Evolutionary conservation across 2,113 vertebrate species (phyloP).

Genomic region (Australoheros scitulus): DNA sequence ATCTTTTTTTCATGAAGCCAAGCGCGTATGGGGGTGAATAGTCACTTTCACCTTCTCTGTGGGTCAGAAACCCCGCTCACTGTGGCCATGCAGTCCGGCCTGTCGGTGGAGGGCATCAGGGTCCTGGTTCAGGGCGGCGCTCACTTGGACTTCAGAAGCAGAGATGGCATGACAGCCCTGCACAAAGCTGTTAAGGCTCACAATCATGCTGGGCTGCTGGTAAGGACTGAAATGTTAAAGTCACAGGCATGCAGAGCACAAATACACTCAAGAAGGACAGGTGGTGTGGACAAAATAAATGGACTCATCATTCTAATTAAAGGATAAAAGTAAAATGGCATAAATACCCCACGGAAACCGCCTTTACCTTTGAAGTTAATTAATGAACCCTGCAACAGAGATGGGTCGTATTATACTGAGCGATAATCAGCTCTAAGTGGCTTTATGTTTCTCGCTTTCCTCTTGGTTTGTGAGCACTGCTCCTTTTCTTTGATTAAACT

Average conservation of each 20-base stretch:
- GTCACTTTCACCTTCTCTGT: conserved; percentile 8
- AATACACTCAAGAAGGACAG: neutral
- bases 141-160: conserved; percentile 90
- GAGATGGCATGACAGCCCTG: conserved; percentile 86
- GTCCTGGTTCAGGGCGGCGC: conserved; percentile 87
- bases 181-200: conserved; percentile 89
- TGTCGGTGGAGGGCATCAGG: conserved; percentile 84
- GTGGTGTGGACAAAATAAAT: neutral
- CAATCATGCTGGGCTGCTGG: conserved; percentile 87
- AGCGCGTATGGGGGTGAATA: neutral
- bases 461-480: neutral
- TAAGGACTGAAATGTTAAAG: conserved; percentile 57
- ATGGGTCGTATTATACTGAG: neutral
- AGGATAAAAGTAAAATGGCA: conserved; percentile 5
- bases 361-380: conserved; percentile 8
- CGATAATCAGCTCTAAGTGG: neutral
- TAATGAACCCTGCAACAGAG: neutral
- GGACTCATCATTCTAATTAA: conserved; percentile 4
- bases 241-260: neutral
- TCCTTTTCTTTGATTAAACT: conserved; percentile 1
- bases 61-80: conserved; percentile 86
- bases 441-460: neutral
- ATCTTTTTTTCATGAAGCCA: neutral
- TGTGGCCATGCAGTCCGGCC: conserved; percentile 83
- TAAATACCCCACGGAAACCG: neutral